Evolutionary conservation across 2,113 vertebrate genomes (phyloP).

Genomic region (Rissa tridactyla): DNA sequence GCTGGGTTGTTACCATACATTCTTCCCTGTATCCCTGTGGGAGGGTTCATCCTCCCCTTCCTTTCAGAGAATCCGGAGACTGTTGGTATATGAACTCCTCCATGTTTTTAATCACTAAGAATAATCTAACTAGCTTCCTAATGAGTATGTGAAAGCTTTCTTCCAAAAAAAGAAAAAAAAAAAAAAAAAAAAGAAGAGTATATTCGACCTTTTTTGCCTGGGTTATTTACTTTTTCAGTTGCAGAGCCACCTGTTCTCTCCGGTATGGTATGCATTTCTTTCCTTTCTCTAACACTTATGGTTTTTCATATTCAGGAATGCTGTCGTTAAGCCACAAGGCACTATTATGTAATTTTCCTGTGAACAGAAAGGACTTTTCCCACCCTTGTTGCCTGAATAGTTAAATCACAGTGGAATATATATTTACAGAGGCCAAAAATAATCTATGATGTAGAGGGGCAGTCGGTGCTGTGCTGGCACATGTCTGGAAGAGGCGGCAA

Average conservation of each 20-base stretch:
- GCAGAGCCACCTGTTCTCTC: not conserved
- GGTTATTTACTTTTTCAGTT: not conserved
- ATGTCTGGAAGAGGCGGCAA: not conserved
- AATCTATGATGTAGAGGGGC: not conserved
- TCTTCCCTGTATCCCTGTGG: rapidly evolving
- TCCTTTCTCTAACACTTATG: not conserved
- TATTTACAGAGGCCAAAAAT: not conserved
- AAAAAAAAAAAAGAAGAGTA: not conserved
- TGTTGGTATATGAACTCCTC: not conserved
- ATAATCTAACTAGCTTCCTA: not conserved
- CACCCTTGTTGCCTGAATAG: not conserved
- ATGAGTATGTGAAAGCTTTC: not conserved
- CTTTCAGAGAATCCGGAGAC: not conserved
- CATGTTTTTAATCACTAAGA: not conserved
- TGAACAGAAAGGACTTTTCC: not conserved
- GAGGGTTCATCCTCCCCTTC: not conserved
- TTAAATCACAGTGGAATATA: not conserved
- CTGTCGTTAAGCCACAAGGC: not conserved
- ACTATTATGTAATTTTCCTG: not conserved
- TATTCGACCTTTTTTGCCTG: too few species aligned
- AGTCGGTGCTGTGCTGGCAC: not conserved
- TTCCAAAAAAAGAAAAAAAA: not conserved
- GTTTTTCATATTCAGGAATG: not conserved
- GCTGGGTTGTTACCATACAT: not conserved
- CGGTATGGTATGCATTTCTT: not conserved